Evolutionary conservation across 1,140 invertebrate species (phyloP).

Genomic region (Cherax destructor): DNA sequence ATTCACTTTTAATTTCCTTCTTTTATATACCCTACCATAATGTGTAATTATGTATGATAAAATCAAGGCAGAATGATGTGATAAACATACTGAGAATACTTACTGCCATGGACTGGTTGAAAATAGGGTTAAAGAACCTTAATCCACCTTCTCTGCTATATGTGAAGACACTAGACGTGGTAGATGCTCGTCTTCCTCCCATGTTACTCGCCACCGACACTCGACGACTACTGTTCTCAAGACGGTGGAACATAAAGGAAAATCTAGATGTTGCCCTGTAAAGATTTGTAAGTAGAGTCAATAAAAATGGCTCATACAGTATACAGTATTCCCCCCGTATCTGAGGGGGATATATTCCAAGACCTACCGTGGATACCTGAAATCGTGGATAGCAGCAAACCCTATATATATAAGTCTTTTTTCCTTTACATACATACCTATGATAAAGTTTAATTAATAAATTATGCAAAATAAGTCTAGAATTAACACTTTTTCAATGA

Average conservation of each 20-base stretch:
- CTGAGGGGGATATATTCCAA: too few species aligned
- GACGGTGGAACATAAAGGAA: conserved; percentile 60
- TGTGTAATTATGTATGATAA: too few species aligned
- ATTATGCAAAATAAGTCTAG: too few species aligned
- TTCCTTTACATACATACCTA: too few species aligned
- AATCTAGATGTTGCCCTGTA: conserved; percentile 25
- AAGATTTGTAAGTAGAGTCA: not conserved
- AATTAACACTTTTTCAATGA: too few species aligned
- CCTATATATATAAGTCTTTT: too few species aligned
- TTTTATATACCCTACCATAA: too few species aligned
- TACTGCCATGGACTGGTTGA: conserved; percentile 65
- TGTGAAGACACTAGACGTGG: conserved; percentile 33
- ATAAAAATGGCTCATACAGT: not conserved
- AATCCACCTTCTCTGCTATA: conserved; percentile 60
- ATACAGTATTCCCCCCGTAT: not conserved
- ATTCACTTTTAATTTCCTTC: too few species aligned
- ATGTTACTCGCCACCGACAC: conserved; percentile 54
- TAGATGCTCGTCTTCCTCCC: conserved; percentile 36
- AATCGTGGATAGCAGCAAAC: too few species aligned
- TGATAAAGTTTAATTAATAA: too few species aligned
- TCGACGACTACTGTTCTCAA: conserved; percentile 51
- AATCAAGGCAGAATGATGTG: not conserved
- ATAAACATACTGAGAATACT: not conserved
- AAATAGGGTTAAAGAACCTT: conserved; percentile 54
- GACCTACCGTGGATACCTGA: too few species aligned